Base-by-base conservation (phyloP, 2,113 vertebrate genomes). In the Oreotrochilus melanogaster region DNA sequence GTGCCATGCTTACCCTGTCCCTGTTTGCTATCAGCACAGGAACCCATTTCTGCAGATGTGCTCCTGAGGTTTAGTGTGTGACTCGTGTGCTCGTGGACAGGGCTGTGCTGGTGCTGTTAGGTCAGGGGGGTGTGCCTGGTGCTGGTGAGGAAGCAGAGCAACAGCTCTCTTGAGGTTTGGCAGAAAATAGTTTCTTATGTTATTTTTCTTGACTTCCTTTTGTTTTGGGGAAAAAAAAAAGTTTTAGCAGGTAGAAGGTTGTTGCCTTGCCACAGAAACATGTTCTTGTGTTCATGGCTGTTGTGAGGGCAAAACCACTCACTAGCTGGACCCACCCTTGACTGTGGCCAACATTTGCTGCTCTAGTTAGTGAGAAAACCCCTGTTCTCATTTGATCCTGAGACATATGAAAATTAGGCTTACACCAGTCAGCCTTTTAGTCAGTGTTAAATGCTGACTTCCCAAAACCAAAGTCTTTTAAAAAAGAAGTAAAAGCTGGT, bases 231-330 rank as follows among this genome's bases (percentile, higher is more conserved):
- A 86, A 93, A 70, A 73, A 89, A 94, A 89, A 89, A 94, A 83
- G 75, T 62, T 82, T 74, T 73, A 94, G 78, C 95, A 96, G 92
- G 78, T 97, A 73, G 78, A 42, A 93, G 78, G 72, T 62, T 78
- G 78, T 45, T 86, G 64, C 64, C 31, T 92, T 48, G 56, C 92
- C 75, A 65, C 88, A 88, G 84, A 94, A 88, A 64, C 7, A 0
- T 37, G 30, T 88, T 92, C 85, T 95, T 4, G 5, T 57, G 2
- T 89, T 51, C 11, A 39, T 11, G 7, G 19, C 67, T 93, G 67
- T 75, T 73, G 48, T 15, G 4, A 85, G 31, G 53, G 69, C 45
- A 73, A 83, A 95, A 80, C 95, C 85, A 75, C 57, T 5, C 85
- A 75, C 57, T 6, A 50, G 5, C 80, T 69, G 65, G 61, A 64